phyloP scores from a whole-genome alignment of 2,888 invertebrate species.

The Bellardia bayeri region DNA sequence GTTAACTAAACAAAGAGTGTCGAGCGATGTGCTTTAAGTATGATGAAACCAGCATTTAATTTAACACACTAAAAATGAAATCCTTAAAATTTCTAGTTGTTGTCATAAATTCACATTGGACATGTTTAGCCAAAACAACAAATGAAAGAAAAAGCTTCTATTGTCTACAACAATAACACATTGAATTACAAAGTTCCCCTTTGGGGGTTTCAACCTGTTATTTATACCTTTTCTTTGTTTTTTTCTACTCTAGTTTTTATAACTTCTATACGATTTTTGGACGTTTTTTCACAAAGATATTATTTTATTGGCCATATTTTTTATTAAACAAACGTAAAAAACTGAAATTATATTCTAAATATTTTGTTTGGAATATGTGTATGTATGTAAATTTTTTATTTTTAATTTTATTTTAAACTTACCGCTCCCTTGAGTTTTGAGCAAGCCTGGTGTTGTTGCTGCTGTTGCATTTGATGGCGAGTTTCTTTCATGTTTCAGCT shows the following conservation, averaged over 20 bases:
- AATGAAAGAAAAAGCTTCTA: not conserved
- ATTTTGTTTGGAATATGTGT: constrained; percentile 44
- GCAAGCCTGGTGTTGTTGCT: constrained; percentile 76
- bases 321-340: constrained; percentile 23
- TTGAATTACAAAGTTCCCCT: constrained; percentile 39
- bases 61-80: constrained; percentile 33
- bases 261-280: constrained; percentile 33
- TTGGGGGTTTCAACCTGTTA: constrained; percentile 62
- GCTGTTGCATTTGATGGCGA: constrained; percentile 76
- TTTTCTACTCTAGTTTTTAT: constrained; percentile 33
- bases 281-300: constrained; percentile 5
- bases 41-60: constrained; percentile 63
- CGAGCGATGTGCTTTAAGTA: constrained; percentile 38
- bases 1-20: constrained; percentile 22
- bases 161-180: constrained; percentile 54
- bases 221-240: constrained; percentile 64
- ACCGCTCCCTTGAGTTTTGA: constrained; percentile 84
- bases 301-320: constrained; percentile 31
- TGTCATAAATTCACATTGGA: constrained; percentile 62
- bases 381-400: not conserved
- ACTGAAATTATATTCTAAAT: constrained; percentile 38
- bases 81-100: constrained; percentile 25
- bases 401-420: constrained; percentile 78
- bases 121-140: constrained; percentile 60
- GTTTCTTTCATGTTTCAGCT: constrained; percentile 78